Conservation (phyloP, 2,797 vertebrate genomes). For the Petrocephalus sullivani region DNA sequence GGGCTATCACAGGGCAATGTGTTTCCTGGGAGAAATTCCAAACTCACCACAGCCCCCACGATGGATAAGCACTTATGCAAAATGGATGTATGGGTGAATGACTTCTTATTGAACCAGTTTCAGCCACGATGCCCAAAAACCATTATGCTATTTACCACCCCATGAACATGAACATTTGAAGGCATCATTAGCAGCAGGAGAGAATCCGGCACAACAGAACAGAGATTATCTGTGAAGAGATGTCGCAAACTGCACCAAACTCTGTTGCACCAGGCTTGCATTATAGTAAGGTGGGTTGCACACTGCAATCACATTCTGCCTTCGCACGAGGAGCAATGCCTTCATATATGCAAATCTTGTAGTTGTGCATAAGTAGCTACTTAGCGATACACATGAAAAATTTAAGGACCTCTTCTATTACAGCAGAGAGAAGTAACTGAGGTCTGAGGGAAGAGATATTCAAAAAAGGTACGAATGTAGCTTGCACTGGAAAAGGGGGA, state of each 20-base stretch:
- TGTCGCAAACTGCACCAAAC: neutral
- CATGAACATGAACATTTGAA: neutral
- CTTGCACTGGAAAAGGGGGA: neutral
- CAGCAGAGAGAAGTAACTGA: neutral
- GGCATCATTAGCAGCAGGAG: neutral
- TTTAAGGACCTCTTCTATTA: neutral
- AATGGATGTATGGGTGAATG: neutral
- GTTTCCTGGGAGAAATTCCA: neutral
- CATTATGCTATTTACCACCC: neutral
- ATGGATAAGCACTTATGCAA: neutral
- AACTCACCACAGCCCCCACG: neutral
- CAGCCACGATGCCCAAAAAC: neutral
- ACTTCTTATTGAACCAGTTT: neutral
- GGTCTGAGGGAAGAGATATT: neutral
- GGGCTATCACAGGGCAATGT: neutral
- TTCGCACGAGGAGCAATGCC: neutral
- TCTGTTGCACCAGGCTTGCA: neutral
- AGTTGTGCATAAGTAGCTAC: neutral
- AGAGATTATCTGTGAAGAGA: neutral
- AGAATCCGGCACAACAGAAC: neutral
- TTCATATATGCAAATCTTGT: neutral
- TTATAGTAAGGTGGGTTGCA: neutral
- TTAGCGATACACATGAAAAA: neutral
- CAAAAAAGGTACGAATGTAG: neutral
- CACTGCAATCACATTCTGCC: neutral